These are phyloP conservation scores for Hartigia nigra DNA, from an alignment of 2,888 invertebrate genomes.

Conservation along the genomic window DNA sequence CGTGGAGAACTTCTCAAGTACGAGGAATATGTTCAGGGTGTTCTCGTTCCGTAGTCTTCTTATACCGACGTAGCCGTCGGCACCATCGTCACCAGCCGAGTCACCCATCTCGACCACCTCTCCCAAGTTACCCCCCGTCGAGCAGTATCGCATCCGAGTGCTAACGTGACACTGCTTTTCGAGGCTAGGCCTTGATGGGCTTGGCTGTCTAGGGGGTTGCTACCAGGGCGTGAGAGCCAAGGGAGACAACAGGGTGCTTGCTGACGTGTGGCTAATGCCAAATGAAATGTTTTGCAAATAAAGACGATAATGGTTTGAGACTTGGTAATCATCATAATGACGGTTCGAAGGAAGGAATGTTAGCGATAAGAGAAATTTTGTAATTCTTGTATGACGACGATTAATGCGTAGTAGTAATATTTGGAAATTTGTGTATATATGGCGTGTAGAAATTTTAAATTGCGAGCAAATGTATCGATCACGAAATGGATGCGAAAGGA, in stretches of 20 bases:
- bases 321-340: background rate
- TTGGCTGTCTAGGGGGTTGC: background rate
- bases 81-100: constrained; percentile 11
- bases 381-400: background rate
- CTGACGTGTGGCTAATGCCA: constrained; percentile 31
- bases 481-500: background rate
- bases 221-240: constrained; percentile 14
- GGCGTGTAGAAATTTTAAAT: background rate
- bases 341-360: background rate
- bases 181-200: background rate
- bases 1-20: constrained; percentile 59
- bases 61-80: background rate
- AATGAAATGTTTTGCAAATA: constrained; percentile 22
- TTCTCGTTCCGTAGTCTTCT: constrained; percentile 29
- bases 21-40: constrained; percentile 52
- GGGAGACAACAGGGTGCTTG: constrained; percentile 23
- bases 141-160: constrained; percentile 13
- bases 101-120: background rate
- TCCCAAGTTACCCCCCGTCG: constrained; percentile 4
- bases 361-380: background rate
- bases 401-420: background rate
- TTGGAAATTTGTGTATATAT: background rate
- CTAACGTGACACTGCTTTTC: constrained; percentile 14
- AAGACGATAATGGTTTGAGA: background rate
- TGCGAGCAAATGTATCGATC: background rate